A percentile compares a stretch with the other conserved stretches of the same genome.
Evolutionary conservation across 2,888 invertebrate genomes (phyloP).

Genomic region (Drosophila paramelanica): DNA sequence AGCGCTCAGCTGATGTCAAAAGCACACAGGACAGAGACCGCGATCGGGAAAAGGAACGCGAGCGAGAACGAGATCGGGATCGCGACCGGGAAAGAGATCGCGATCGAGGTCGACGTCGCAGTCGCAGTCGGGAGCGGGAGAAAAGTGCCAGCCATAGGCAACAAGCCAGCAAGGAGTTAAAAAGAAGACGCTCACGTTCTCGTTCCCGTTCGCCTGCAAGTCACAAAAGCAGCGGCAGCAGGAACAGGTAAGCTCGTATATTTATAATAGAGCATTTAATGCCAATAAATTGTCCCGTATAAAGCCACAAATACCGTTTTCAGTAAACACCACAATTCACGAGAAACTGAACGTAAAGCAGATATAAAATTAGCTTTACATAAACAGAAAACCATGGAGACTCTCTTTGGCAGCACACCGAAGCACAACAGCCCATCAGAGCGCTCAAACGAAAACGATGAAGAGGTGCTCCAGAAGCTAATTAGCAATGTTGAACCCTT

Average conservation of each 20-base stretch:
- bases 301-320: constrained; percentile 20
- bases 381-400: constrained; percentile 1
- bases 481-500: constrained; percentile 8
- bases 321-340: constrained; percentile 19
- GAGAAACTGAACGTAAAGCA: constrained; percentile 6
- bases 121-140: constrained; percentile 3
- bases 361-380: constrained; percentile 6
- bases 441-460: neutral
- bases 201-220: constrained; percentile 24
- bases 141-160: constrained; percentile 9
- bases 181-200: constrained; percentile 25
- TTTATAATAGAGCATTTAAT: neutral
- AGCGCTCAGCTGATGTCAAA: constrained; percentile 10
- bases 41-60: constrained; percentile 9
- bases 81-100: neutral
- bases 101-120: constrained; percentile 20
- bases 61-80: constrained; percentile 1
- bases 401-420: constrained; percentile 19
- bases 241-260: constrained; percentile 32
- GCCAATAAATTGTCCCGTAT: constrained; percentile 7
- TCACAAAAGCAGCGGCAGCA: constrained; percentile 10
- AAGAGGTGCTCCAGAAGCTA: neutral
- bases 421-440: neutral
- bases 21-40: neutral
- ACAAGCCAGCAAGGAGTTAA: neutral